Evolutionary conservation across 2,888 invertebrate genomes (phyloP).

Genomic region (Cheilosia urbana): DNA sequence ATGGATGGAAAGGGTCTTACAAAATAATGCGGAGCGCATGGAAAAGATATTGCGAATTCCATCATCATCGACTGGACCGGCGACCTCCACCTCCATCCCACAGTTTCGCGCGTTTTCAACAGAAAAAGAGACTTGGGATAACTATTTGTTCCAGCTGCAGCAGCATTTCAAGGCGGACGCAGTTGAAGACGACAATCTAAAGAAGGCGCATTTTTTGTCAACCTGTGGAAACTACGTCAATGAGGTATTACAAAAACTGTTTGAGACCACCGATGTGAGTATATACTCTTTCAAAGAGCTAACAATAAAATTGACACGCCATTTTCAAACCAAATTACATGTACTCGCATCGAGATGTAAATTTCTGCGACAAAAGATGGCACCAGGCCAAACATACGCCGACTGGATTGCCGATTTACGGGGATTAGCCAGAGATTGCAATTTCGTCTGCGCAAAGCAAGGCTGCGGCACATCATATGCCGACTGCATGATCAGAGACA

Average conservation of each 20-base stretch:
- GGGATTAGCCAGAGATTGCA: constrained; percentile 48
- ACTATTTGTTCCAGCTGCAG: constrained; percentile 9
- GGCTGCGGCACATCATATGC: constrained; percentile 48
- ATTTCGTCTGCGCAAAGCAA: constrained; percentile 27
- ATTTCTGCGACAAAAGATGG: too few relatives aligned
- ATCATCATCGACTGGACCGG: background rate
- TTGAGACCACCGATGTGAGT: too few relatives aligned
- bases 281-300: too few relatives aligned
- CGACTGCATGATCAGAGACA: constrained; percentile 49
- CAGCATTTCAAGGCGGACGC: constrained; percentile 15
- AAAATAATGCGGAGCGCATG: constrained; percentile 8
- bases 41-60: background rate
- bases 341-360: too few relatives aligned
- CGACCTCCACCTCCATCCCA: background rate
- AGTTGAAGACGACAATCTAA: constrained; percentile 1
- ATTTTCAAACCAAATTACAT: too few relatives aligned
- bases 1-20: constrained; percentile 1
- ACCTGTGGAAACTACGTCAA: too few relatives aligned
- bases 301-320: too few relatives aligned
- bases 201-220: constrained; percentile 15
- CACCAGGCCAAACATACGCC: constrained; percentile 12
- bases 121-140: constrained; percentile 17
- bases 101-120: background rate
- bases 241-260: too few relatives aligned
- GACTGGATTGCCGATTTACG: constrained; percentile 62